Conservation (phyloP, 2,113 vertebrate species). For the Neodontobutis hainanensis region DNA sequence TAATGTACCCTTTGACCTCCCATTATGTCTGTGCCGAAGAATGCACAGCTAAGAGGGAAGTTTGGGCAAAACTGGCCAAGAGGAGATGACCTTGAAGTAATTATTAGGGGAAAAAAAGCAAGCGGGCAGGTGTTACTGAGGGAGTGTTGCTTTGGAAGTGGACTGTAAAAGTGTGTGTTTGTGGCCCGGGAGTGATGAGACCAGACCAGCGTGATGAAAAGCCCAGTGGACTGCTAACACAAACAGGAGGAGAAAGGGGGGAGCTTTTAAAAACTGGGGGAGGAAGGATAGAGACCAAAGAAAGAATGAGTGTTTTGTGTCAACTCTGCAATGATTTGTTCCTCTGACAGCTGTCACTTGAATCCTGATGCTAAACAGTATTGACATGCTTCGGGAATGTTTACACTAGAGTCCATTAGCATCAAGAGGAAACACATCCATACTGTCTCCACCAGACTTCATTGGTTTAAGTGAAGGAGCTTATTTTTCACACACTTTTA, state of each 20-base stretch:
- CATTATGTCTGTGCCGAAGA: constrained; percentile 14
- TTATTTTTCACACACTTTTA: constrained; percentile 44
- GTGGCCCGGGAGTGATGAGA: constrained; percentile 69
- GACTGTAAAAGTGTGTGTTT: constrained; percentile 26
- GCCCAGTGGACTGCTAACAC: constrained; percentile 75
- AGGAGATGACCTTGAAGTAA: constrained; percentile 8
- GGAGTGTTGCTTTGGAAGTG: constrained; percentile 7
- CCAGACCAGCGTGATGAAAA: constrained; percentile 72
- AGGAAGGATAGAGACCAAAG: constrained; percentile 16
- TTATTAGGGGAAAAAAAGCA: not conserved
- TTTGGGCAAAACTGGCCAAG: constrained; percentile 14
- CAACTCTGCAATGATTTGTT: constrained; percentile 17
- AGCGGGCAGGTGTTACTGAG: constrained; percentile 41
- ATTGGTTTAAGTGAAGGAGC: not conserved
- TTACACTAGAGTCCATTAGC: constrained; percentile 70
- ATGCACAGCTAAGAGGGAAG: constrained; percentile 12
- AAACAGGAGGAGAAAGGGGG: constrained; percentile 67
- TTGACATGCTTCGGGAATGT: constrained; percentile 53
- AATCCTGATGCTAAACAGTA: constrained; percentile 61
- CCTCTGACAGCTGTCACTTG: constrained; percentile 43
- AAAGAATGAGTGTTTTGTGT: constrained; percentile 53
- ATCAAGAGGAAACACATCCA: constrained; percentile 30
- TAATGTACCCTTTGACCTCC: constrained; percentile 39
- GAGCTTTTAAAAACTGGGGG: constrained; percentile 38
- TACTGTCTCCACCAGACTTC: constrained; percentile 21